Evolutionary conservation across 2,797 vertebrate genomes (phyloP), one percentile per base, ranked within the genome.

Genomic region (Microtus obscurus): DNA sequence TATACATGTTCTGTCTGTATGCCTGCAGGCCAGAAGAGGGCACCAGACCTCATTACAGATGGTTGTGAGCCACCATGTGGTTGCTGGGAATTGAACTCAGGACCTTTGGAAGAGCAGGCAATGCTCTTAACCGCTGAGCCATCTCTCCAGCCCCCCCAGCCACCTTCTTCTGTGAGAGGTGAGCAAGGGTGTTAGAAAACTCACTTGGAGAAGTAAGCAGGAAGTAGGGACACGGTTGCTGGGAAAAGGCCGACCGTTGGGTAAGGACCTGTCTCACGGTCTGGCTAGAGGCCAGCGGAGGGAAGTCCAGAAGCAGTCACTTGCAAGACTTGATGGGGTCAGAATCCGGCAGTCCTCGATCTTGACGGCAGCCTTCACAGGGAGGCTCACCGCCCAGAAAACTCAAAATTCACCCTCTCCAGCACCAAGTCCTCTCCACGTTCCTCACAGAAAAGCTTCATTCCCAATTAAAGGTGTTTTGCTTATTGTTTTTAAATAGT

Each of bases 351-450:
- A 40, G 23, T 25, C 37, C 73, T 8, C 17, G 17, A 25, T 23
- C 2, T 0, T 0, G 14, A 25, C 1, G 27, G 12, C 8, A 43
- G 78, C 16, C 48, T 61, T 81, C 25, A 11, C 4, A 0, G 0
- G 27, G 4, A 17, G 19, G 34, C 2, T 27, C n/a, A 0, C 17
- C 13, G 0, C 2, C 1, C 3, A 19, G 71, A 3, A 21, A 45
- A 8, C n/a, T 51, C 53, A 1, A 34, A n/a, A 7, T 31, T 43
- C 43, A 25, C 34, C 5, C 43, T 23, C 5, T 45, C 1, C 45
- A 71, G 65, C 63, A n/a, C 85, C 29, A 87, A 73, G 27, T n/a
- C 31, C 19, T 51, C 43, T 48, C 40, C 34, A 37, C 21, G 25
- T 53, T 69, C 34, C 25, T 56, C 7, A 0, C 29, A 59, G 81